Base-by-base conservation (phyloP, 1,140 invertebrate genomes). In the Drosophila navojoa region DNA sequence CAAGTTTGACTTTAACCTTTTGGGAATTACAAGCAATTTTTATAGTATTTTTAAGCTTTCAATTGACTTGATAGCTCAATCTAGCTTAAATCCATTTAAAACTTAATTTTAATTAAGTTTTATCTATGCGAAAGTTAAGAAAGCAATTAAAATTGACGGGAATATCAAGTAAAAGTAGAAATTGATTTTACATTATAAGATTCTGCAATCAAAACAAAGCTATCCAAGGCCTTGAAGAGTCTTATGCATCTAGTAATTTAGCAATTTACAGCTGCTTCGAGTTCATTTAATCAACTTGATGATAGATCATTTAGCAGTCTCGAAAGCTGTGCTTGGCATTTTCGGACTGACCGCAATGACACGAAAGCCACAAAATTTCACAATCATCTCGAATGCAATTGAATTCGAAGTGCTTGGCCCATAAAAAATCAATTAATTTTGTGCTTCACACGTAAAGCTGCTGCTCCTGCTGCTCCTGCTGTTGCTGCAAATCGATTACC, bases 361-460 rank as follows among this genome's bases (percentile, higher is more conserved):
- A 11, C 29, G 50, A 53, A 9, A 62, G 29, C 54, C 53, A 62
- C 44, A 47, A 47, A 72, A 74, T 67, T 82, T 70, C 79, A 71
- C 70, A 59, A 68, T 60, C 58, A 60, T 74, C 69, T 78, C 57
- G 63, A 67, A 59, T 81, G 60, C 77, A 81, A 86, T 85, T 85
- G 78, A 86, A 85, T 77, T 69, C 49, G 52, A 76, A 81, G 76
- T 76, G 76, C 49, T 59, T 47, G 59, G 60, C 55, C 71, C 68
- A 82, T 82, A 84, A 79, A 82, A 87, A 86, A 86, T 82, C 84
- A 86, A 86, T 86, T 86, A 86, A 82, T 79, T 87, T 86, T 76
- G 64, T 64, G 67, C 79, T 86, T 79, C 53, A 72, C 82, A 89
- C 71, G 77, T 84, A 53, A 38, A 45, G 42, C 42, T 45, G 42